Evolutionary conservation across 2,113 vertebrate species (phyloP).

Genomic region (Forbesichthys papilliferus): DNA sequence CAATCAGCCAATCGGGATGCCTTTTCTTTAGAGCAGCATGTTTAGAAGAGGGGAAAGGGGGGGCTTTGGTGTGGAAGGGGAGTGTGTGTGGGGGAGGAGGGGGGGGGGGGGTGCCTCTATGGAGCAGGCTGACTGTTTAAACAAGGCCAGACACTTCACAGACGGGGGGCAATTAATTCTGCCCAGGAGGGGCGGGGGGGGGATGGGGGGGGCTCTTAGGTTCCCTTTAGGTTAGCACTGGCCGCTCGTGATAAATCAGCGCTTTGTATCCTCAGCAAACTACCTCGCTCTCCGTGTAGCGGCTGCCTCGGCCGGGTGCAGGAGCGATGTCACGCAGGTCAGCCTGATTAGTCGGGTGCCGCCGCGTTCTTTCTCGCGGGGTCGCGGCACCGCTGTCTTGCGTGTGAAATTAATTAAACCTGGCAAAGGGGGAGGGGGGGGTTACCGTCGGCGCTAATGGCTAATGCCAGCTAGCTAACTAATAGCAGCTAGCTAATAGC

Average conservation of each 20-base stretch:
- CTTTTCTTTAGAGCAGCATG: slow-evolving; percentile 44
- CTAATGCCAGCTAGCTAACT: too few relatives aligned
- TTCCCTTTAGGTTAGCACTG: slow-evolving; percentile 77
- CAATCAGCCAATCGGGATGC: slow-evolving; percentile 65
- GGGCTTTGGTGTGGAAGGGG: too few relatives aligned
- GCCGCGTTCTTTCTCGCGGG: slow-evolving; percentile 67
- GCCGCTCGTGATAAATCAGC: slow-evolving; percentile 81
- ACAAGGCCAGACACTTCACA: slow-evolving; percentile 80
- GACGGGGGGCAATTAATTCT: slow-evolving; percentile 80
- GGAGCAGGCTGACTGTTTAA: slow-evolving; percentile 78
- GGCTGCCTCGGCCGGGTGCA: slow-evolving; percentile 57
- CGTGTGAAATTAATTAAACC: slow-evolving; percentile 78
- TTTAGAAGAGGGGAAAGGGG: slow-evolving; percentile 46
- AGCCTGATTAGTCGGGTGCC: slow-evolving; percentile 70
- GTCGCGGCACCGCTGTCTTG: slow-evolving; percentile 62
- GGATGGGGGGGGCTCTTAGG: too few relatives aligned
- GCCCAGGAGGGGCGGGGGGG: slow-evolving; percentile 70
- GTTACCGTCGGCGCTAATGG: slow-evolving; percentile 29
- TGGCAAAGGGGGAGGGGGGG: slow-evolving; percentile 21
- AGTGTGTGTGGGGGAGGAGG: too few relatives aligned
- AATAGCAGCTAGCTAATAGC: too few relatives aligned
- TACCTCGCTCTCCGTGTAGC: slow-evolving; percentile 62
- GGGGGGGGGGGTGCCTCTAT: slow-evolving; percentile 43
- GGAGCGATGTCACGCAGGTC: slow-evolving; percentile 68
- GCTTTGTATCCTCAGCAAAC: slow-evolving; percentile 76